Evolutionary conservation across 2,113 vertebrate species (phyloP).

Genomic region (Alouatta palliata): DNA sequence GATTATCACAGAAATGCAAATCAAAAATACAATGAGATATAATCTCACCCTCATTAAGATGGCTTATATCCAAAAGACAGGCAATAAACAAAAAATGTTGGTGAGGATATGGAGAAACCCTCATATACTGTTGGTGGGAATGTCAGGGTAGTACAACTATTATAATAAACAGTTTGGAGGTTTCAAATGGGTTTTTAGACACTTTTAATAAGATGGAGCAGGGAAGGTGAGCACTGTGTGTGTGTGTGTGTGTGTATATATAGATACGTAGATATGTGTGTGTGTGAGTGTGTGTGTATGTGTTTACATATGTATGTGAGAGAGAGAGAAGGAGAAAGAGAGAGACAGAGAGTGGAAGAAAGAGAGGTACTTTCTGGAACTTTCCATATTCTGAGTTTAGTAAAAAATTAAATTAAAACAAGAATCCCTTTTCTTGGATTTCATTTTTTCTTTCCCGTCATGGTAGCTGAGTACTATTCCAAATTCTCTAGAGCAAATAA

Average conservation of each 20-base stretch:
- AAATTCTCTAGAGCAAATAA: background rate
- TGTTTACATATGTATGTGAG: background rate
- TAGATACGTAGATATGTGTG: too few species aligned
- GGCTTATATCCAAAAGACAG: too few species aligned
- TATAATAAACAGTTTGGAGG: too few species aligned
- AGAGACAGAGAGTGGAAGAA: background rate
- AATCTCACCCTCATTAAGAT: too few species aligned
- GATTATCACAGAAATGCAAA: too few species aligned
- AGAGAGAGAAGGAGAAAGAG: background rate
- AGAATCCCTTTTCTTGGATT: too few species aligned
- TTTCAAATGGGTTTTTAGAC: background rate
- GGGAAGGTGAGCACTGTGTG: background rate
- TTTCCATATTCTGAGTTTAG: background rate
- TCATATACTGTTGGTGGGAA: too few species aligned
- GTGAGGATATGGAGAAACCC: too few species aligned
- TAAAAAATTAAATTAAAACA: background rate
- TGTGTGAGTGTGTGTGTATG: background rate
- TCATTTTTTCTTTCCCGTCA: background rate
- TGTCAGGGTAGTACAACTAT: too few species aligned
- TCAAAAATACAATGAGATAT: too few species aligned
- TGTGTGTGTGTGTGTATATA: background rate
- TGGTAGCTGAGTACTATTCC: background rate
- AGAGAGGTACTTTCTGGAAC: background rate
- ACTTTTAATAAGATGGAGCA: background rate
- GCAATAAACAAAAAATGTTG: too few species aligned